phyloP scores from a whole-genome alignment of 2,888 invertebrate species.

The Himalopsyche kuldschensis region DNA sequence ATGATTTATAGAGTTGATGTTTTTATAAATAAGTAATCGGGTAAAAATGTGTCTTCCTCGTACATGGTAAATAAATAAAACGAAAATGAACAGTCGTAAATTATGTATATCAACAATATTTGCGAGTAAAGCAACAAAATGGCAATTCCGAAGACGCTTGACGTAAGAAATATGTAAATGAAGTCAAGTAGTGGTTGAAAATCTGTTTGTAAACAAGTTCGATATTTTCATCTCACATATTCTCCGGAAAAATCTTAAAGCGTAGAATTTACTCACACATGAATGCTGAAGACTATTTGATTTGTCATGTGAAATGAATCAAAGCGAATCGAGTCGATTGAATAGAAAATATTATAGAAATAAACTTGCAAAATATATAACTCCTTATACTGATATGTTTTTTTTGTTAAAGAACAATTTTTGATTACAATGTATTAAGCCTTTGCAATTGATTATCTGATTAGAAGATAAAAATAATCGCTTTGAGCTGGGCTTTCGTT shows the following conservation, averaged over 20 bases:
- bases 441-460: too few species aligned
- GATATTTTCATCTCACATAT: constrained; percentile 31
- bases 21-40: neutral
- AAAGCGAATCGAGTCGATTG: neutral
- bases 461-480: too few species aligned
- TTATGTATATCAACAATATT: neutral
- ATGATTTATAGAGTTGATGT: neutral
- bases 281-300: neutral
- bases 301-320: neutral
- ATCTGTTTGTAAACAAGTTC: constrained; percentile 38
- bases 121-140: neutral
- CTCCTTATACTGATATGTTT: too few species aligned
- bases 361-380: too few species aligned
- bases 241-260: constrained; percentile 32
- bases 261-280: neutral
- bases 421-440: too few species aligned
- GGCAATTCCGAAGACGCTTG: constrained; percentile 1
- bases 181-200: constrained; percentile 16
- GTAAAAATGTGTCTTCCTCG: neutral
- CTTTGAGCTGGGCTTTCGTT: too few species aligned
- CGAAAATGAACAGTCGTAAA: neutral
- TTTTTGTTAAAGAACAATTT: too few species aligned
- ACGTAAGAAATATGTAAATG: constrained; percentile 23
- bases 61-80: neutral
- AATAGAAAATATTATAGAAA: neutral